Conservation (phyloP, 2,797 vertebrate species). For the Pipistrellus pipistrellus region DNA sequence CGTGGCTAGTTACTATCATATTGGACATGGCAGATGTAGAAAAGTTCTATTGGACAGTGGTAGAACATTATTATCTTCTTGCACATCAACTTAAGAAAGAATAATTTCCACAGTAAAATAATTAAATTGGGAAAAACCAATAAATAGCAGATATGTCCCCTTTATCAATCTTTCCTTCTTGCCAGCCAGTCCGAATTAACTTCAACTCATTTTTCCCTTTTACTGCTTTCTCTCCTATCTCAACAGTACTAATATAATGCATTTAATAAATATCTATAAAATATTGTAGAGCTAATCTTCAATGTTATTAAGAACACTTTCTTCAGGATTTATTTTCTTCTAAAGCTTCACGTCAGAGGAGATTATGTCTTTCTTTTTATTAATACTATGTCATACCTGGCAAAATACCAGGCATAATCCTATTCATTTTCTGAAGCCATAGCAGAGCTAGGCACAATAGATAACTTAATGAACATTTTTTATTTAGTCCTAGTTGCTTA, state of each 20-base stretch:
- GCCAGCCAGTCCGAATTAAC: not conserved
- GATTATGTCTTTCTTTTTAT: slow-evolving; percentile 65
- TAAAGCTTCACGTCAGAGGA: slow-evolving; percentile 3
- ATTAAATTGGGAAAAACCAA: not conserved
- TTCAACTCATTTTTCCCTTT: not conserved
- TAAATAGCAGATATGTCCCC: not conserved
- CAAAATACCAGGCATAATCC: slow-evolving; percentile 35
- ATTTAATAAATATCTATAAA: slow-evolving; percentile 57
- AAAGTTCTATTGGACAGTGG: not conserved
- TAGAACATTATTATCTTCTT: not conserved
- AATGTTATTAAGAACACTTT: slow-evolving; percentile 60
- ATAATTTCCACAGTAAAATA: not conserved
- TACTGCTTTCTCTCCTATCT: slow-evolving; percentile 9
- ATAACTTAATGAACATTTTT: slow-evolving; percentile 34
- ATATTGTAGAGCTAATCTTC: slow-evolving; percentile 13
- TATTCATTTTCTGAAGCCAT: slow-evolving; percentile 25
- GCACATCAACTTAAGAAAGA: not conserved
- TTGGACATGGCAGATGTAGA: not conserved
- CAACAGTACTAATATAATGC: not conserved
- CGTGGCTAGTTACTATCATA: not conserved
- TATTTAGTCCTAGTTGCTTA: slow-evolving; percentile 27
- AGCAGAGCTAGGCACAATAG: not conserved
- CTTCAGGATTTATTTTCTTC: slow-evolving; percentile 59
- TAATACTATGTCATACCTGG: slow-evolving; percentile 49
- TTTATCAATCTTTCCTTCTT: slow-evolving; percentile 30